Evolutionary conservation across 1,140 invertebrate genomes (phyloP).

Genomic region (Drosophila sucinea): DNA sequence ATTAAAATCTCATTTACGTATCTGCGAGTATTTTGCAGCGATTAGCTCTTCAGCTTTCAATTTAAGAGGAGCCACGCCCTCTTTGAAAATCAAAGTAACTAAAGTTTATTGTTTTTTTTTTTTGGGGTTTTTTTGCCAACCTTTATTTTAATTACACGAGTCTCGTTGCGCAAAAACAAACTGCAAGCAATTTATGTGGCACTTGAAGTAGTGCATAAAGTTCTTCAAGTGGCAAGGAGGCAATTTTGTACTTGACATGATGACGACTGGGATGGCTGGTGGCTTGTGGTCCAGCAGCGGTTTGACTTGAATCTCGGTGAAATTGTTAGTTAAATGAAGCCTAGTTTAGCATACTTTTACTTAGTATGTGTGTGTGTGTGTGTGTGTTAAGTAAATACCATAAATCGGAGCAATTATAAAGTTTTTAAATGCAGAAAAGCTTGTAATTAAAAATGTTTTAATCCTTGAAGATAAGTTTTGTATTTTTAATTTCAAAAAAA

Average conservation of each 20-base stretch:
- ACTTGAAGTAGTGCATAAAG: conserved; percentile 70
- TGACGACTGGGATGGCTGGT: conserved; percentile 22
- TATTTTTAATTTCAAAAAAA: neutral
- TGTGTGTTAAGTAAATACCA: conserved; percentile 13
- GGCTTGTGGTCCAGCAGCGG: conserved; percentile 24
- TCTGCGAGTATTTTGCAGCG: neutral
- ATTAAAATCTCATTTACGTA: conserved; percentile 10
- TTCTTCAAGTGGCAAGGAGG: conserved; percentile 65
- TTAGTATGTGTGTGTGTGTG: conserved; percentile 35
- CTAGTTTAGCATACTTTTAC: conserved; percentile 46
- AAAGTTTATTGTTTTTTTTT: conserved; percentile 33
- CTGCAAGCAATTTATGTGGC: conserved; percentile 73
- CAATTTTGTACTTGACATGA: conserved; percentile 77
- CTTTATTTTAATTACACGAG: conserved; percentile 52
- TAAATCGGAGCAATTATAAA: conserved; percentile 50
- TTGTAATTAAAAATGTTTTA: conserved; percentile 3
- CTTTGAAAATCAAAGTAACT: conserved; percentile 9
- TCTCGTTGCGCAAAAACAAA: conserved; percentile 34
- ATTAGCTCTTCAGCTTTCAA: neutral
- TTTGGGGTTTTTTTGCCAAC: conserved; percentile 27
- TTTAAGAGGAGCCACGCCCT: neutral
- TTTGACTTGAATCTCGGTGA: conserved; percentile 8
- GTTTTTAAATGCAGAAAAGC: conserved; percentile 21
- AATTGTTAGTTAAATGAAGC: conserved; percentile 57
- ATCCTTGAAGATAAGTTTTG: neutral